Evolutionary conservation across 1,140 invertebrate species (phyloP), one percentile per base, ranked within the genome.

Genomic region (Lerema accius): DNA sequence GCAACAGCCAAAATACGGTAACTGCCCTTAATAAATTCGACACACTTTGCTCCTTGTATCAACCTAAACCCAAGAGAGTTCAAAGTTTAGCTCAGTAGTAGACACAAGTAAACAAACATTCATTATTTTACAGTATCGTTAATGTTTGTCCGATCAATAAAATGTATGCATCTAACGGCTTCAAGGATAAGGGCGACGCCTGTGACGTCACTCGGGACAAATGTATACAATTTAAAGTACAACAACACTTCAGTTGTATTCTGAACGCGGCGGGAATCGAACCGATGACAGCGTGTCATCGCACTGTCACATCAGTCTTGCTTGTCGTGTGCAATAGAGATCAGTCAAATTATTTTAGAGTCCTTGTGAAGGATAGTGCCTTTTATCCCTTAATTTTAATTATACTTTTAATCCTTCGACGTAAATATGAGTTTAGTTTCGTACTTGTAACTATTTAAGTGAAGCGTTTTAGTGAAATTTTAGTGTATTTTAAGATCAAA

Each of bases 241-340:
- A 43, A 45, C 53, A 58, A 58, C 42, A 46, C 43, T 59, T 70
- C 63, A 80, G 73, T 80, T 71, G 72, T 73, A 60, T 43, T 60
- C 56, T 55, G 71, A 69, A 73, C 73, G 76, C 75, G 66, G 19
- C 64, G 67, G 67, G 63, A 69, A 60, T 65, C 67, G 60, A 74
- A 70, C 63, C 73, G 61, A 64, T 78, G 76, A 73, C 71, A 69
- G 26, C 48, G 19, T 23, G 19, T 23, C n/a, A n/a, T n/a, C n/a
- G n/a, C n/a, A n/a, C n/a, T n/a, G n/a, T n/a, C n/a, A n/a, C n/a
- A n/a, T n/a, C n/a, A n/a, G n/a, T n/a, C n/a, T n/a, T n/a, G n/a
- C n/a, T n/a, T n/a, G n/a, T n/a, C n/a, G n/a, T n/a, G n/a, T n/a
- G n/a, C n/a, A n/a, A n/a, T n/a, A n/a, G n/a, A n/a, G n/a, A n/a